Evolutionary conservation across 2,888 invertebrate genomes (phyloP).

Genomic region (Perizoma affinitatum): DNA sequence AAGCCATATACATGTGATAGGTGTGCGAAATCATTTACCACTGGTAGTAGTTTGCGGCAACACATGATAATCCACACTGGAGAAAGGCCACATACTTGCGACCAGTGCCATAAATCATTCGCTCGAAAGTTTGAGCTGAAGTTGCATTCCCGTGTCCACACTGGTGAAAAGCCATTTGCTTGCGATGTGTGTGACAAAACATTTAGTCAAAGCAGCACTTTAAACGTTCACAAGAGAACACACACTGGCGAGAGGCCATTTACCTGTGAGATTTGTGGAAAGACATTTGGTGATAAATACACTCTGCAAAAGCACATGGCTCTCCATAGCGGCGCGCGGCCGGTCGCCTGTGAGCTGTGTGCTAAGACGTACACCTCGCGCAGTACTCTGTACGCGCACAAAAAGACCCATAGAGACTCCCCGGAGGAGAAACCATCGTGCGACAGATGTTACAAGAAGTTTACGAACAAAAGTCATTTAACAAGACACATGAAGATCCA

Average conservation of each 20-base stretch:
- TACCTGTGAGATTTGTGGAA: conserved; percentile 19
- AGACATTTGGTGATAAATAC: conserved; percentile 1
- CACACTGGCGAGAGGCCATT: conserved; percentile 26
- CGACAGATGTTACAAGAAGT: neutral
- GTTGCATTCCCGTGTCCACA: conserved; percentile 16
- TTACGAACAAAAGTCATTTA: conserved; percentile 2
- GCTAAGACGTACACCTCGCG: neutral
- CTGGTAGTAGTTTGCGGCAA: conserved; percentile 7
- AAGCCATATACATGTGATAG: conserved; percentile 20
- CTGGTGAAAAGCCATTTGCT: conserved; percentile 5
- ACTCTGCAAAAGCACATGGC: neutral
- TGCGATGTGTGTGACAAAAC: conserved; percentile 23
- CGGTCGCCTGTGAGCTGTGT: neutral
- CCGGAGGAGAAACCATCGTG: neutral
- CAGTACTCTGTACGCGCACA: neutral
- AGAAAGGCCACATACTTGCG: conserved; percentile 15
- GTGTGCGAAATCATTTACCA: conserved; percentile 16
- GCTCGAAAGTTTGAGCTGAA: conserved; percentile 12
- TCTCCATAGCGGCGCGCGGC: neutral
- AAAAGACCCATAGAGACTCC: neutral
- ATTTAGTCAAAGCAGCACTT: conserved; percentile 14
- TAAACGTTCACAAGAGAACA: conserved; percentile 23
- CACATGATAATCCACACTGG: conserved; percentile 23
- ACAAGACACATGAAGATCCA: neutral
- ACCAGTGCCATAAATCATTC: conserved; percentile 19